These are phyloP conservation scores for Colletes gigas DNA, from an alignment of 1,140 invertebrate genomes.

Conservation along the genomic window DNA sequence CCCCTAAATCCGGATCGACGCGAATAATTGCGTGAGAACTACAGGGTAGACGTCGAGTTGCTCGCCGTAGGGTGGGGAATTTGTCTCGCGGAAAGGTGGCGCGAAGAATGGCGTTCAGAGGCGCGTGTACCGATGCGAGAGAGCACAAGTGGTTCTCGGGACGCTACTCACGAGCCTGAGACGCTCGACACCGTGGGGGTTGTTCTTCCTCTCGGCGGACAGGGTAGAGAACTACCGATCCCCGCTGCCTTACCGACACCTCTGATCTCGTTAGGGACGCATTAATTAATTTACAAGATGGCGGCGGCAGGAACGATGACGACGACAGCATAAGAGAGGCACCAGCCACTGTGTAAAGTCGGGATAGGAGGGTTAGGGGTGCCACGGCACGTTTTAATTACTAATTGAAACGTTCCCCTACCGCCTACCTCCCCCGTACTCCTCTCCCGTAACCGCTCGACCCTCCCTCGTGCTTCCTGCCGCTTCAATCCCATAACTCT, in stretches of 20 bases:
- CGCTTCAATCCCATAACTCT: constrained; percentile 60
- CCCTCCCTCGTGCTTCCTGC: constrained; percentile 23
- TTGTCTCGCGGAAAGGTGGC: neutral
- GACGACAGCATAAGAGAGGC: constrained; percentile 53
- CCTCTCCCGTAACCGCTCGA: constrained; percentile 2
- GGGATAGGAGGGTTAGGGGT: constrained; percentile 29
- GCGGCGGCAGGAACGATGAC: constrained; percentile 59
- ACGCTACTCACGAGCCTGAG: constrained; percentile 34
- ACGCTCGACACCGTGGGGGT: constrained; percentile 60
- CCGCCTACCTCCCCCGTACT: neutral
- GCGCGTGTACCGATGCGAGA: constrained; percentile 4
- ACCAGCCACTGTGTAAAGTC: constrained; percentile 52
- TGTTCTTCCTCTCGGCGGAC: constrained; percentile 70
- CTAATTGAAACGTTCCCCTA: constrained; percentile 75
- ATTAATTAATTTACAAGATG: constrained; percentile 81
- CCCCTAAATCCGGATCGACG: too few relatives aligned
- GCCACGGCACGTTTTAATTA: constrained; percentile 74
- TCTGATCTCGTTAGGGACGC: constrained; percentile 78
- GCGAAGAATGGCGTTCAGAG: neutral
- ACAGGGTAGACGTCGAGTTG: neutral
- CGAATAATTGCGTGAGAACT: too few relatives aligned
- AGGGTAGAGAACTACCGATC: constrained; percentile 65
- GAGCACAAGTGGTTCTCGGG: constrained; percentile 18
- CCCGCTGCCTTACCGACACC: constrained; percentile 73
- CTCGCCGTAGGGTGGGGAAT: neutral